phyloP scores from a whole-genome alignment of 1,140 invertebrate genomes.

The Papilio glaucus region DNA sequence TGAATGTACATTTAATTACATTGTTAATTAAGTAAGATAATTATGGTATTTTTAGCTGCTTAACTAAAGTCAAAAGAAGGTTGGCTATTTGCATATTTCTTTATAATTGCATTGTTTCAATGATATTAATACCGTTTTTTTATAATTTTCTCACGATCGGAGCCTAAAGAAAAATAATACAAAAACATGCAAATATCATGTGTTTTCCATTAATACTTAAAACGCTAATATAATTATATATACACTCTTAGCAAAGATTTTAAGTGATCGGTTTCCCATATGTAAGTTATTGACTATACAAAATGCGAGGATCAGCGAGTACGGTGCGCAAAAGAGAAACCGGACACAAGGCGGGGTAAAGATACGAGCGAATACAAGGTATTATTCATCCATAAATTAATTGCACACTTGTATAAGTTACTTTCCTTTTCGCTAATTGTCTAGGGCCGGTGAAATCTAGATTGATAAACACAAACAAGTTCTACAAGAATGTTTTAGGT shows the following conservation, averaged over 20 bases:
- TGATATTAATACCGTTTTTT: background rate
- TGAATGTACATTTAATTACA: no score
- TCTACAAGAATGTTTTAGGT: no score
- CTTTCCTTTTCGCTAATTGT: background rate
- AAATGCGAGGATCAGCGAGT: no score
- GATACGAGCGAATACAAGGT: background rate
- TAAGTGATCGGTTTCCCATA: no score
- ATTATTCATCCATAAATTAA: background rate
- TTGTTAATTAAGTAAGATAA: no score
- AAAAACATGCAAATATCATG: background rate
- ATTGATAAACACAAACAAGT: no score
- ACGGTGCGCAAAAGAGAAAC: conserved; percentile 6
- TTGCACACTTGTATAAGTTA: background rate
- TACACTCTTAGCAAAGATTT: no score
- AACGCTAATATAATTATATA: background rate
- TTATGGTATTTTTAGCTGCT: background rate
- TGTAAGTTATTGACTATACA: no score
- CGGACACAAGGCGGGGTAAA: background rate
- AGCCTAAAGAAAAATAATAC: background rate
- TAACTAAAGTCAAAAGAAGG: no score
- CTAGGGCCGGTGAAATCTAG: no score
- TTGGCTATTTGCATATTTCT: no score
- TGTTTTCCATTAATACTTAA: background rate
- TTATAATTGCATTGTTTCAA: background rate
- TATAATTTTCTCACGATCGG: background rate